Evolutionary conservation across 1,140 invertebrate species (phyloP).

Genomic region (Megathymus violae): DNA sequence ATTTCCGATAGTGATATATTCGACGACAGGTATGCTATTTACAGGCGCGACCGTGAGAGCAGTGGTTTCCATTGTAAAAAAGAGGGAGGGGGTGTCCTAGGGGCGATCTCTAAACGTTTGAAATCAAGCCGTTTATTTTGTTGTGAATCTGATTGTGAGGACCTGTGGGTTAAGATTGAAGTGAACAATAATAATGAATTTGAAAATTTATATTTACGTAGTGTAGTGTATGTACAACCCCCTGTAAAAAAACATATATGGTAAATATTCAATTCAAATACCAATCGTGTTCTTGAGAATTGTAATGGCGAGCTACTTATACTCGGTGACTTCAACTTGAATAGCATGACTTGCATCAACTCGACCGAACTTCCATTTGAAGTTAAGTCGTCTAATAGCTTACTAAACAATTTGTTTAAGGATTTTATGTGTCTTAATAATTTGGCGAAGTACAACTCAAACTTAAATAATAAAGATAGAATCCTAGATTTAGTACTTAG

Average conservation of each 20-base stretch:
- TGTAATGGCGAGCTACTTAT: constrained; percentile 5
- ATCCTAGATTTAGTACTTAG: no score
- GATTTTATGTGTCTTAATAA: constrained; percentile 30
- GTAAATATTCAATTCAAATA: constrained; percentile 7
- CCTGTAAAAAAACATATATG: constrained; percentile 22
- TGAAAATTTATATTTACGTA: constrained; percentile 1
- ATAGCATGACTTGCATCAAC: constrained; percentile 6
- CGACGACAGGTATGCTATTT: no score
- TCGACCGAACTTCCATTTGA: background rate
- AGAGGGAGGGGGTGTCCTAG: no score
- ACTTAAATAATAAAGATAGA: no score
- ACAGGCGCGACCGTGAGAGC: no score
- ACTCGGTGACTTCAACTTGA: constrained; percentile 29
- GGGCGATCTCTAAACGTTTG: no score
- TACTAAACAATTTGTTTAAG: constrained; percentile 20
- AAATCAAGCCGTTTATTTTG: no score
- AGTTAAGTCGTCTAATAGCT: constrained; percentile 14
- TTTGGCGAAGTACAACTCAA: constrained; percentile 15
- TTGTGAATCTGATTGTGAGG: no score
- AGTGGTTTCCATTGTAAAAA: no score
- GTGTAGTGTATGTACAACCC: constrained; percentile 26
- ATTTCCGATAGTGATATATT: no score
- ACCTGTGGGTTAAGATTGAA: no score
- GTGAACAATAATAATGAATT: background rate
- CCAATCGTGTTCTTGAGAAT: constrained; percentile 12